Percentiles rank a stretch among this genome's conserved stretches.
These are phyloP conservation scores for Philypnodon macrostomus DNA, from an alignment of 2,797 vertebrate species.

Conservation along the genomic window DNA sequence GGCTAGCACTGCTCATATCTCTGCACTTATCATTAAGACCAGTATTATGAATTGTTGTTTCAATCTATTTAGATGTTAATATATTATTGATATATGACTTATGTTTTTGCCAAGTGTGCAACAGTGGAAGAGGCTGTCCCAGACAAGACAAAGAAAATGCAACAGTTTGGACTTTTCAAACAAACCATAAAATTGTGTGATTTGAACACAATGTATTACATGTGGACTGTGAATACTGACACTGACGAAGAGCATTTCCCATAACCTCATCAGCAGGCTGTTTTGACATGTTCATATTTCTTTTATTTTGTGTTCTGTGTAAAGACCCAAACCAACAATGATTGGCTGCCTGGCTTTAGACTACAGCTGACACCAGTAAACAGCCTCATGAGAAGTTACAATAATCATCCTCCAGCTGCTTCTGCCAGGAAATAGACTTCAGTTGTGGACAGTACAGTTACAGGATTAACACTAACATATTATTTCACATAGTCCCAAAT, in stretches of 20 bases:
- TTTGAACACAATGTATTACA: not conserved
- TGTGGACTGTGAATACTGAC: not conserved
- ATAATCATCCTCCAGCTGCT: too few relatives aligned
- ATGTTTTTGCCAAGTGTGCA: conserved; percentile 5
- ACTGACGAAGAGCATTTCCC: not conserved
- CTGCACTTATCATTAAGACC: conserved; percentile 29
- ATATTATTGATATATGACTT: conserved; percentile 50
- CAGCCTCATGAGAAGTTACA: too few relatives aligned
- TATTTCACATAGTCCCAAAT: too few relatives aligned
- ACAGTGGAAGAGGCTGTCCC: not conserved
- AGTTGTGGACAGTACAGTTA: too few relatives aligned
- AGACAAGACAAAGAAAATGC: too few relatives aligned
- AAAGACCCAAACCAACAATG: too few relatives aligned
- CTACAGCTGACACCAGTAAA: not conserved
- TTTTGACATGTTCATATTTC: too few relatives aligned
- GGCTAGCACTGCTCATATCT: conserved; percentile 17
- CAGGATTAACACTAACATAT: too few relatives aligned
- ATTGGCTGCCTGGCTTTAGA: not conserved
- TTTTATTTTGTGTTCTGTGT: not conserved
- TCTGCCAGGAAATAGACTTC: too few relatives aligned
- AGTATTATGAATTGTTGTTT: conserved; percentile 32
- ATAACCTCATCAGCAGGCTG: not conserved
- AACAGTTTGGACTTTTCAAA: too few relatives aligned
- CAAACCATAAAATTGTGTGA: not conserved
- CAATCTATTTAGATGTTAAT: conserved; percentile 55